Conservation (phyloP, 1,140 invertebrate genomes). For the Macrocentrus cingulum region DNA sequence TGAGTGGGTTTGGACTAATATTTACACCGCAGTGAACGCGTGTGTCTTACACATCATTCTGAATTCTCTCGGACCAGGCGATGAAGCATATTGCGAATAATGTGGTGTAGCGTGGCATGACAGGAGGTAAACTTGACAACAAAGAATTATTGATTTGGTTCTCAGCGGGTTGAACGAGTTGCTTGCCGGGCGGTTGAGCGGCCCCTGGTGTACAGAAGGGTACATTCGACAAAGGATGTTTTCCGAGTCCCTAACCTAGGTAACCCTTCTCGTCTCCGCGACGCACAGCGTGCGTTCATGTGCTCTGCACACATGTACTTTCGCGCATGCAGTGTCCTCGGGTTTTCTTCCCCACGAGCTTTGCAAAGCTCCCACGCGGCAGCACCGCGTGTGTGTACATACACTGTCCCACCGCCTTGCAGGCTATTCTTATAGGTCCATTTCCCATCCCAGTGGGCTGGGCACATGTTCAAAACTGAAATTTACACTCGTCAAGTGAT, state of each 20-base stretch:
- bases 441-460: slow-evolving; percentile 47
- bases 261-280: slow-evolving; percentile 50
- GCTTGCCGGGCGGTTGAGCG: slow-evolving; percentile 50
- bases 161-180: slow-evolving; percentile 55
- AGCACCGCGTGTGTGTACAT: slow-evolving; percentile 34
- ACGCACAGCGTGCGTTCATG: slow-evolving; percentile 29
- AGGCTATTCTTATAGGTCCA: slow-evolving; percentile 34
- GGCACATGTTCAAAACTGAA: slow-evolving; percentile 56
- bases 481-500: slow-evolving; percentile 29
- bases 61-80: slow-evolving; percentile 4
- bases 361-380: slow-evolving; percentile 29
- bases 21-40: too few relatives aligned
- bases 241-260: slow-evolving; percentile 58
- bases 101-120: slow-evolving; percentile 48
- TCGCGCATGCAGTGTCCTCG: slow-evolving; percentile 26
- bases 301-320: slow-evolving; percentile 33
- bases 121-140: slow-evolving; percentile 56
- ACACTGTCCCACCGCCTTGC: slow-evolving; percentile 50
- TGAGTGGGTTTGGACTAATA: too few relatives aligned
- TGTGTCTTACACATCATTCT: too few relatives aligned
- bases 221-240: slow-evolving; percentile 58
- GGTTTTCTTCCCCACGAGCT: slow-evolving; percentile 32
- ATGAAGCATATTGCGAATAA: slow-evolving; percentile 40
- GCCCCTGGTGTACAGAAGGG: slow-evolving; percentile 54
- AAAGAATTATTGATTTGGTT: slow-evolving; percentile 57